These are phyloP conservation scores for Pteruthius melanotis DNA, from an alignment of 2,113 vertebrate species.

Conservation along the genomic window DNA sequence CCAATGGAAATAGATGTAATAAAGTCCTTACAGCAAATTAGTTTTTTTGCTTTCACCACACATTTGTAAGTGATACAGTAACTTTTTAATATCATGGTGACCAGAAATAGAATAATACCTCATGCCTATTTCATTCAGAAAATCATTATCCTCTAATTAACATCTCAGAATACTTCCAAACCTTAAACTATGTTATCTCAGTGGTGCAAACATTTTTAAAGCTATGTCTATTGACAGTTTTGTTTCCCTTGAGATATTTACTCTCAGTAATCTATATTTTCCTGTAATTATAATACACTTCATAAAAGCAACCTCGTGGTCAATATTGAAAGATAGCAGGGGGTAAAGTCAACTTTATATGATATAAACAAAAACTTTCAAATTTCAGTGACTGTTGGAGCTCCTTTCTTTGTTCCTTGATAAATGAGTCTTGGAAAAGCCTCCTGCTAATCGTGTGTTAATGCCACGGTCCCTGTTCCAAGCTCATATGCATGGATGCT, in stretches of 20 bases:
- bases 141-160: background rate
- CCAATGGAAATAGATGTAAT: background rate
- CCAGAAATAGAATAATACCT: background rate
- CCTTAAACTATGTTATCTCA: background rate
- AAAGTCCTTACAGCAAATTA: background rate
- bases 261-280: background rate
- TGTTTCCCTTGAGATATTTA: background rate
- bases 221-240: background rate
- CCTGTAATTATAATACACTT: background rate
- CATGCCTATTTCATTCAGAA: background rate
- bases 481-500: no score
- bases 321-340: background rate
- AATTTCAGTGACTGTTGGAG: background rate
- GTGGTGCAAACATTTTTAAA: background rate
- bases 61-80: background rate
- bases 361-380: background rate
- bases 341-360: background rate
- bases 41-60: background rate
- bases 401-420: background rate
- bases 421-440: background rate
- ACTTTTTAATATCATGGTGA: background rate
- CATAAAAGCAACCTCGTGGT: background rate
- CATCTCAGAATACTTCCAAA: background rate
- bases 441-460: rapidly evolving
- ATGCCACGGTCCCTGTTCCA: background rate